Percentiles rank a stretch among this genome's conserved stretches.
phyloP scores from a whole-genome alignment of 1,140 invertebrate species.

The Ceratosolen fusciceps region DNA sequence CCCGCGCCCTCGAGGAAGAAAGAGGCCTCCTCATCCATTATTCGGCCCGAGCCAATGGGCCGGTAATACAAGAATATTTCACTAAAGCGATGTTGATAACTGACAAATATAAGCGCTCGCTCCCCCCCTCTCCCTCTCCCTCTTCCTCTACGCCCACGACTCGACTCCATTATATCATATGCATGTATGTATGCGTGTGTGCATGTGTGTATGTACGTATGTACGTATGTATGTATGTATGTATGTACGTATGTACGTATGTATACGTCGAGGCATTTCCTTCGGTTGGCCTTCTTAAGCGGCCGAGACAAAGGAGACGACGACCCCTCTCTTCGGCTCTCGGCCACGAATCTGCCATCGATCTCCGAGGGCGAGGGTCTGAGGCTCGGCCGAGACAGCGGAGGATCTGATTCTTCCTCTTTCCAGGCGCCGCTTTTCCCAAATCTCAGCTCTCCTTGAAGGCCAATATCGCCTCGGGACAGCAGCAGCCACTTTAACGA shows the following conservation, averaged over 20 bases:
- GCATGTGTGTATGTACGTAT: background rate
- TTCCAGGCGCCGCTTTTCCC: conserved; percentile 2
- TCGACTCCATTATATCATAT: too few relatives aligned
- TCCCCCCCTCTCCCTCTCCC: background rate
- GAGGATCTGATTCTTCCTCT: conserved; percentile 43
- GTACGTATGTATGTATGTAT: conserved; percentile 12
- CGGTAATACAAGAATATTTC: conserved; percentile 11
- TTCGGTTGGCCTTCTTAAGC: background rate
- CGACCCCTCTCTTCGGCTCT: background rate
- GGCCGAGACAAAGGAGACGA: conserved; percentile 24
- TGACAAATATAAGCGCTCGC: conserved; percentile 35
- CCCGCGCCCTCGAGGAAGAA: conserved; percentile 2
- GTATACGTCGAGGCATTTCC: conserved; percentile 8
- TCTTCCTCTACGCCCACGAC: background rate
- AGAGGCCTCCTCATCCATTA: conserved; percentile 10
- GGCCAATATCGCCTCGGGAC: conserved; percentile 13
- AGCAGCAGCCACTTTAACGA: background rate
- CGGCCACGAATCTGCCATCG: background rate
- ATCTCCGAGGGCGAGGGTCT: conserved; percentile 16
- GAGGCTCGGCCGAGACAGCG: conserved; percentile 26
- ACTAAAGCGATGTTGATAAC: conserved; percentile 37
- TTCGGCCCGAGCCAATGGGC: conserved; percentile 5
- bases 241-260: background rate
- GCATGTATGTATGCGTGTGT: background rate
- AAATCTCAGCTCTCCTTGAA: conserved; percentile 17